Percentiles rank a stretch among this genome's conserved stretches.
Conservation (phyloP, 2,113 vertebrate species). For the Anser brachyrhynchus region DNA sequence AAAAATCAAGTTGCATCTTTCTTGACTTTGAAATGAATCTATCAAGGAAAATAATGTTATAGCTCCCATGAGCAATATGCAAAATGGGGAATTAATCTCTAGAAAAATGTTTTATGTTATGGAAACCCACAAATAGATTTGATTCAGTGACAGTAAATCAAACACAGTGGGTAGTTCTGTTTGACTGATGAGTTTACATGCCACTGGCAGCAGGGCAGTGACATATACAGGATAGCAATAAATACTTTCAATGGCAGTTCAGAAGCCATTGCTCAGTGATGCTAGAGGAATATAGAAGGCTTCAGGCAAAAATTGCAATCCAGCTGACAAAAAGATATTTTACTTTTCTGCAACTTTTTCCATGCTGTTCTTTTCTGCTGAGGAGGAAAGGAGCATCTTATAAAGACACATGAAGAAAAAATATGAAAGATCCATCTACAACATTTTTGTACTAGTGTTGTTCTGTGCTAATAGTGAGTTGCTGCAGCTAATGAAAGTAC, state of each 20-base stretch:
- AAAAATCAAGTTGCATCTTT: slow-evolving; percentile 55
- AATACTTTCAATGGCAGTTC: slow-evolving; percentile 69
- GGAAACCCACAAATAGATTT: slow-evolving; percentile 74
- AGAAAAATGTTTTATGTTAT: slow-evolving; percentile 78
- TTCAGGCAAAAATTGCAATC: slow-evolving; percentile 55
- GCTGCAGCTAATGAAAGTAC: not conserved
- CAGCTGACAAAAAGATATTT: not conserved
- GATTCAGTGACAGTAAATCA: slow-evolving; percentile 77
- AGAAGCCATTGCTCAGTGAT: slow-evolving; percentile 70
- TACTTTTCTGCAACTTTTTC: not conserved
- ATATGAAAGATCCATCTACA: not conserved
- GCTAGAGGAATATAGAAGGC: slow-evolving; percentile 66
- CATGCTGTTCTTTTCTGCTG: not conserved
- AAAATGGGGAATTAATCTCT: slow-evolving; percentile 78
- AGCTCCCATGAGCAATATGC: slow-evolving; percentile 66
- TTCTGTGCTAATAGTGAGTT: not conserved
- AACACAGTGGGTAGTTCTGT: slow-evolving; percentile 68
- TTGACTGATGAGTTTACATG: slow-evolving; percentile 80
- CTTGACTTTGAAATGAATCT: slow-evolving; percentile 67
- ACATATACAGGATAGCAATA: slow-evolving; percentile 73
- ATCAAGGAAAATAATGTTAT: slow-evolving; percentile 69
- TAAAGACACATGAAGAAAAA: not conserved
- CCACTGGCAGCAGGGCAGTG: slow-evolving; percentile 70
- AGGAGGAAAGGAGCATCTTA: not conserved
- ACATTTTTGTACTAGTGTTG: not conserved